Evolutionary conservation across 2,888 invertebrate species (phyloP).

Genomic region (Laspeyria flexula): DNA sequence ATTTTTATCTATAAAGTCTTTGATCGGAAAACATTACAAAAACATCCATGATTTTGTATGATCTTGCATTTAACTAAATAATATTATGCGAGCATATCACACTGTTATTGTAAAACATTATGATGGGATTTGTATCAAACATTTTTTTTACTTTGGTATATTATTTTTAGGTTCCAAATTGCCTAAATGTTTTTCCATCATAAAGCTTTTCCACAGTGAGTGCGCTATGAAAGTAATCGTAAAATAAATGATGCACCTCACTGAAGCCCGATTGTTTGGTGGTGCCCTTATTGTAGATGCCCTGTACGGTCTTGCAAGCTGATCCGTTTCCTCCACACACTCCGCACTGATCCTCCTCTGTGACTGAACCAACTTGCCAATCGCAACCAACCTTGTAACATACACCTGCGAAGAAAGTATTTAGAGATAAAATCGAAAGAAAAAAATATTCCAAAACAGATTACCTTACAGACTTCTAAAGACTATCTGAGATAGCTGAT

Average conservation of each 20-base stretch:
- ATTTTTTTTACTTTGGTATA: too few relatives aligned
- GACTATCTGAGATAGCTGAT: too few relatives aligned
- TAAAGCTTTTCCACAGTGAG: too few relatives aligned
- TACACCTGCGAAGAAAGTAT: conserved; percentile 61
- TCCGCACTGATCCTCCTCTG: conserved; percentile 94
- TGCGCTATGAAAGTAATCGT: too few relatives aligned
- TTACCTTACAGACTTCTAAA: too few relatives aligned
- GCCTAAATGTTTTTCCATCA: too few relatives aligned
- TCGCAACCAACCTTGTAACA: conserved; percentile 96
- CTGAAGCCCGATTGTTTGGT: conserved; percentile 85
- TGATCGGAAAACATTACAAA: too few relatives aligned
- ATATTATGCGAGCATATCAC: too few relatives aligned
- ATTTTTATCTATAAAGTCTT: not conserved
- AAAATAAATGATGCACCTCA: conserved; percentile 80
- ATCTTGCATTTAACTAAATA: not conserved
- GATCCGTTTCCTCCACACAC: conserved; percentile 94
- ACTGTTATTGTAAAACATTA: too few relatives aligned
- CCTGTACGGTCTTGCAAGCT: conserved; percentile 91
- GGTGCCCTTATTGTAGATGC: conserved; percentile 89
- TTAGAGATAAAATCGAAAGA: not conserved
- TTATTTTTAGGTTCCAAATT: too few relatives aligned
- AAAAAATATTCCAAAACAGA: too few relatives aligned
- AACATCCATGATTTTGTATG: not conserved
- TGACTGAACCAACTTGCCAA: conserved; percentile 93
- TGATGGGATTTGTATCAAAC: too few relatives aligned